These are phyloP conservation scores for Pimpla rufipes DNA, from an alignment of 2,888 invertebrate genomes.

Conservation along the genomic window DNA sequence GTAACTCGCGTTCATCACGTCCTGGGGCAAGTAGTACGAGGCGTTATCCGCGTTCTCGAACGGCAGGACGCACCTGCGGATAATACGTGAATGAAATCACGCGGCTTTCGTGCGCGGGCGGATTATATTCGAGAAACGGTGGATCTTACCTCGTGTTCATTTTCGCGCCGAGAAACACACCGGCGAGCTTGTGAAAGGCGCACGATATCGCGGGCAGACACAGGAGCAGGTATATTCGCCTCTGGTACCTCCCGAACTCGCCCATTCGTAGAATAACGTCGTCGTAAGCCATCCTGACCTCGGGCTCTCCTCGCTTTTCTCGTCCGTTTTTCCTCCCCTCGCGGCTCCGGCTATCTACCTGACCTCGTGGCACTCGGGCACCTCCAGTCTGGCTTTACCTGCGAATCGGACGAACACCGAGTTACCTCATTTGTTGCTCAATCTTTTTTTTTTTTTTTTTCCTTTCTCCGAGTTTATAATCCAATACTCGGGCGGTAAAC, in stretches of 20 bases:
- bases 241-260: conserved; percentile 91
- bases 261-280: conserved; percentile 89
- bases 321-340: not conserved
- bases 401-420: not conserved
- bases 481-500: too few relatives aligned
- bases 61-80: conserved; percentile 87
- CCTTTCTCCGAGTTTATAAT: too few relatives aligned
- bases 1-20: conserved; percentile 86
- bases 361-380: not conserved
- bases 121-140: too few relatives aligned
- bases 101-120: too few relatives aligned
- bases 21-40: conserved; percentile 85
- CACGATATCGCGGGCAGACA: conserved; percentile 91
- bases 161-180: conserved; percentile 90
- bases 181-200: conserved; percentile 91
- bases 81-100: too few relatives aligned
- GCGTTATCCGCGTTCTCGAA: conserved; percentile 86
- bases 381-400: conserved; percentile 7
- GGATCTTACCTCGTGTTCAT: conserved; percentile 87
- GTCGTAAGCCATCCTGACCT: conserved; percentile 89
- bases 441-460: not conserved
- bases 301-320: conserved; percentile 24
- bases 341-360: not conserved
- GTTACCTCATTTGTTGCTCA: not conserved
- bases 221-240: conserved; percentile 89